A percentile compares a stretch with the other conserved stretches of the same genome.
These are phyloP conservation scores for Python bivittatus DNA, from an alignment of 2,113 vertebrate species.

Conservation along the genomic window DNA sequence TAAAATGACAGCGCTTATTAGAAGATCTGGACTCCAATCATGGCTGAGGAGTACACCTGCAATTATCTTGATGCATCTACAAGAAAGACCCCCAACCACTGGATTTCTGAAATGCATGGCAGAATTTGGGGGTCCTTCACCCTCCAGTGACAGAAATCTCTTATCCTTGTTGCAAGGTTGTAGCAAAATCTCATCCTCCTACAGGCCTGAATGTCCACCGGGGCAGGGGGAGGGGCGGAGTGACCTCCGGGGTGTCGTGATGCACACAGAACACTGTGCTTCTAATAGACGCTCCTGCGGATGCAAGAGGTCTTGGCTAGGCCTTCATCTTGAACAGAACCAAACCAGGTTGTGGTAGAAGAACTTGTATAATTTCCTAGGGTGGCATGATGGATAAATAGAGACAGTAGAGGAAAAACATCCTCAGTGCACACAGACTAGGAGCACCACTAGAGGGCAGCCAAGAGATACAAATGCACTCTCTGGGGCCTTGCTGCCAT, in stretches of 20 bases:
- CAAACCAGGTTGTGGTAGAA: no score
- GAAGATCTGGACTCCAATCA: background rate
- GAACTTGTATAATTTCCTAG: background rate
- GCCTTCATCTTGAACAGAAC: no score
- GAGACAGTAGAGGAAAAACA: background rate
- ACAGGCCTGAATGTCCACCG: background rate
- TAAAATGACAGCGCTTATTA: background rate
- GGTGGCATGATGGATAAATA: background rate
- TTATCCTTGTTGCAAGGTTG: background rate
- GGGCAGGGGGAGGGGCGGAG: no score
- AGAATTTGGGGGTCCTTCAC: background rate
- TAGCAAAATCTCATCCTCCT: background rate
- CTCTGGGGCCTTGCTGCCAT: background rate
- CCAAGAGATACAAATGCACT: background rate
- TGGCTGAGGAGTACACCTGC: background rate
- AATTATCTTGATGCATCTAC: background rate
- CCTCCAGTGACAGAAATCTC: background rate
- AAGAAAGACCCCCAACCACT: rapidly evolving
- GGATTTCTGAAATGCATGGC: background rate
- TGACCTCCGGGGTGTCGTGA: background rate
- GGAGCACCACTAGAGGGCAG: background rate
- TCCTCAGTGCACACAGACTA: background rate
- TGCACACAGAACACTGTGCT: background rate
- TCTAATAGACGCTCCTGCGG: no score
- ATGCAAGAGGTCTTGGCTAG: no score